These are phyloP conservation scores for Sclerodermus sp. DNA, from an alignment of 2,888 invertebrate species.

Conservation along the genomic window DNA sequence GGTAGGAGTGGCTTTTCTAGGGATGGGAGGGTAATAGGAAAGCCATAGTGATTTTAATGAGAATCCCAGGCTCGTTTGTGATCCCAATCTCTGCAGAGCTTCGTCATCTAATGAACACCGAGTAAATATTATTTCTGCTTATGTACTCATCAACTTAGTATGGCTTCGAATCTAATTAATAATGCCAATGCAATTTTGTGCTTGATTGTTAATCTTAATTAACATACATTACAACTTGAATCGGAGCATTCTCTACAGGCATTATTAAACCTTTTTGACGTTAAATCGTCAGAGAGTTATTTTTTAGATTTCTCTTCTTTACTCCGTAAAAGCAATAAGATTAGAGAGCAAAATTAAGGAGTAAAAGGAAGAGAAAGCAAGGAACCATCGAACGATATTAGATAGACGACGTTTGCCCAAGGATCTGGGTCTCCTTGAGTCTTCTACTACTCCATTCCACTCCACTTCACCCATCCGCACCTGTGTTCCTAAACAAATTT, in stretches of 20 bases:
- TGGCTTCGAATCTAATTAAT: constrained; percentile 56
- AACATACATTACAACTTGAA: too few species aligned
- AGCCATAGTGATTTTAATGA: constrained; percentile 54
- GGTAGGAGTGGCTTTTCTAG: too few species aligned
- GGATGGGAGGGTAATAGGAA: constrained; percentile 27
- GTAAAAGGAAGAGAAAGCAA: too few species aligned
- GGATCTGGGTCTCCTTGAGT: background rate
- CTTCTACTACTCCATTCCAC: constrained; percentile 6
- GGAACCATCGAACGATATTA: constrained; percentile 46
- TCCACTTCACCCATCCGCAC: constrained; percentile 21
- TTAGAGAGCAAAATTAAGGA: constrained; percentile 18
- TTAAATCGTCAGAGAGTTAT: constrained; percentile 30
- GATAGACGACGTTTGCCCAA: constrained; percentile 31
- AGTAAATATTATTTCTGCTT: constrained; percentile 57
- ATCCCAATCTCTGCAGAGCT: constrained; percentile 38
- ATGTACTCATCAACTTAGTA: constrained; percentile 55
- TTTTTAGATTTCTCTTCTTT: constrained; percentile 38
- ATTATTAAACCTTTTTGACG: constrained; percentile 40
- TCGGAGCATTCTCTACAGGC: constrained; percentile 28
- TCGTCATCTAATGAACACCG: constrained; percentile 55
- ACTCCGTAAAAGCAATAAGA: constrained; percentile 50
- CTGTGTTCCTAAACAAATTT: constrained; percentile 53
- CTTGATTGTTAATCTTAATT: too few species aligned
- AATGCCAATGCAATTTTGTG: too few species aligned
- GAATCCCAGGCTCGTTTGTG: constrained; percentile 53